phyloP scores from a whole-genome alignment of 1,140 invertebrate species.

The Notospermus geniculatus region DNA sequence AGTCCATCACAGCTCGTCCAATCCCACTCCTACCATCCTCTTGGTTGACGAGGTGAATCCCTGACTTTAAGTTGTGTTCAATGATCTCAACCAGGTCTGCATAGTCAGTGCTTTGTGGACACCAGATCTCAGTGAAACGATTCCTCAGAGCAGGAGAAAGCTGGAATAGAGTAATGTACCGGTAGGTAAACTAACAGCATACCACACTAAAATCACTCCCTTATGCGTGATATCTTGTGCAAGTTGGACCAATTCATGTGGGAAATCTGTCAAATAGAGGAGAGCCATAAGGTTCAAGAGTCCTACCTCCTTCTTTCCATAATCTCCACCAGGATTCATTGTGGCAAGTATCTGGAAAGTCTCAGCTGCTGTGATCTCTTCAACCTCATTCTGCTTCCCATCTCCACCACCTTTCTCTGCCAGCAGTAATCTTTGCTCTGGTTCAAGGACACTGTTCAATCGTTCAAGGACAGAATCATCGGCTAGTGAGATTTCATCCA shows the following conservation, averaged over 20 bases:
- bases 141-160: slow-evolving; percentile 95
- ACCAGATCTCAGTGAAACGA: slow-evolving; percentile 99
- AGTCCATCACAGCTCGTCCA: slow-evolving; percentile 71
- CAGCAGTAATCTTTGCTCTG: slow-evolving; percentile 84
- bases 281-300: no score
- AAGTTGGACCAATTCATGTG: no score
- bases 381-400: slow-evolving; percentile 31
- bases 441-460: slow-evolving; percentile 94
- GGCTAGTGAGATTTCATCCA: slow-evolving; percentile 98
- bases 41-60: slow-evolving; percentile 59
- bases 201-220: no score
- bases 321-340: slow-evolving; percentile 99
- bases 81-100: slow-evolving; percentile 77
- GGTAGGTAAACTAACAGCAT: no score
- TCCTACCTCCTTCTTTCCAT: slow-evolving; percentile 94
- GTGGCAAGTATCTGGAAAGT: slow-evolving; percentile 93
- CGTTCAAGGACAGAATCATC: slow-evolving; percentile 98
- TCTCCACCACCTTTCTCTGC: slow-evolving; percentile 71
- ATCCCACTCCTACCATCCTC: slow-evolving; percentile 63
- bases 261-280: no score
- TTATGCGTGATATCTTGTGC: no score
- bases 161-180: slow-evolving; percentile 52
- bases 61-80: slow-evolving; percentile 70
- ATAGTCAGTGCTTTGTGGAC: slow-evolving; percentile 67
- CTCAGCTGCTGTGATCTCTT: slow-evolving; percentile 63